These are phyloP conservation scores for Troides aeacus DNA, from an alignment of 2,888 invertebrate genomes.

Conservation along the genomic window DNA sequence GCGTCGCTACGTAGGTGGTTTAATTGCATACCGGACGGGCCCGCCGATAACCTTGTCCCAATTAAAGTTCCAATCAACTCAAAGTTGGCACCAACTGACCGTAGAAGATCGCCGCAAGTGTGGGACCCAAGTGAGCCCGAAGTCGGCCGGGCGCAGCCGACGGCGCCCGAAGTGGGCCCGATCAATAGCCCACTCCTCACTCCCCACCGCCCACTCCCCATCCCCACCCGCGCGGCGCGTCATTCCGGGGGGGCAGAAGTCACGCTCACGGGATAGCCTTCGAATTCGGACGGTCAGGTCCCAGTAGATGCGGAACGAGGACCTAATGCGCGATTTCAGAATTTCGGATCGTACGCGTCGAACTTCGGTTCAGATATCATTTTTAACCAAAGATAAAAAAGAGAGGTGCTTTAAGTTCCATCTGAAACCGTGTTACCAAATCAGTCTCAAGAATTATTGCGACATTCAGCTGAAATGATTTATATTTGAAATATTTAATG, in stretches of 20 bases:
- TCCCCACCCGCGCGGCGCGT: slow-evolving; percentile 54
- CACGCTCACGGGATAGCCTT: slow-evolving; percentile 66
- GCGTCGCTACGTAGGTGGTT: slow-evolving; percentile 37
- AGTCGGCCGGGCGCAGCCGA: slow-evolving; percentile 65
- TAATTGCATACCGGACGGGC: slow-evolving; percentile 22
- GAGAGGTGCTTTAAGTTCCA: no score
- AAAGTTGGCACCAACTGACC: slow-evolving; percentile 73
- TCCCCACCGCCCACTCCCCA: slow-evolving; percentile 12
- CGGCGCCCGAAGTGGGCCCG: slow-evolving; percentile 63
- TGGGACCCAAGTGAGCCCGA: slow-evolving; percentile 65
- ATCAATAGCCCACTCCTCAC: slow-evolving; percentile 68
- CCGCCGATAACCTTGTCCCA: slow-evolving; percentile 71
- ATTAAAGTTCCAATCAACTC: slow-evolving; percentile 75
- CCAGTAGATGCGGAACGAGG: slow-evolving; percentile 50
- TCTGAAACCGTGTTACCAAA: no score
- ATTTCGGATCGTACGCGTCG: slow-evolving; percentile 28
- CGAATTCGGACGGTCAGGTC: slow-evolving; percentile 68
- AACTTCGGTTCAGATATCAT: no score
- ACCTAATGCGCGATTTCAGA: slow-evolving; percentile 36
- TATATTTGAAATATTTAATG: no score
- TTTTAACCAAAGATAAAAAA: no score
- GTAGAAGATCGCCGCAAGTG: slow-evolving; percentile 55
- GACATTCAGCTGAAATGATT: no score
- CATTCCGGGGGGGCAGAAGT: slow-evolving; percentile 77
- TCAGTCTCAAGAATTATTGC: no score